phyloP scores from a whole-genome alignment of 2,888 invertebrate species.

The Anthoptus insignis region DNA sequence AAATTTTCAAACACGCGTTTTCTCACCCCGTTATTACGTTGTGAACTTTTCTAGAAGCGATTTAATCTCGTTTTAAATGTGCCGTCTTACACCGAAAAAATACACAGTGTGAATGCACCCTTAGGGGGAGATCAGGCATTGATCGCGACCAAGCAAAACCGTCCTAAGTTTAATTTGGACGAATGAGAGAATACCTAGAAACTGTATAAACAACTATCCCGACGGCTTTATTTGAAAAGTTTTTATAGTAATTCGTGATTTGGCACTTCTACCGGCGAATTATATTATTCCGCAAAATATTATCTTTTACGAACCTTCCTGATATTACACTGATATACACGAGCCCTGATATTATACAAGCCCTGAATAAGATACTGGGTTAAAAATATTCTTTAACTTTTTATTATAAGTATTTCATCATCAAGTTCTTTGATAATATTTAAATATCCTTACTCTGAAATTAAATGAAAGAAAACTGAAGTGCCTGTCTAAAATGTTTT shows the following conservation, averaged over 20 bases:
- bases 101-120: too few relatives aligned
- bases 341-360: too few relatives aligned
- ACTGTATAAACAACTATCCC: conserved; percentile 75
- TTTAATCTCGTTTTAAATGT: too few relatives aligned
- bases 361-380: neutral
- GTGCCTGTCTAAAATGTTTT: neutral
- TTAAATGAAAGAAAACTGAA: neutral
- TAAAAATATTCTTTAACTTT: neutral
- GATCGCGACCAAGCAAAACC: neutral
- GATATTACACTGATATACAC: neutral
- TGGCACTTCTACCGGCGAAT: neutral
- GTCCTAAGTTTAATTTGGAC: conserved; percentile 64
- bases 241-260: conserved; percentile 48
- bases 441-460: neutral
- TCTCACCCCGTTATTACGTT: too few relatives aligned
- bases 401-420: neutral
- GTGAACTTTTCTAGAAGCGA: too few relatives aligned
- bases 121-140: conserved; percentile 4
- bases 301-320: conserved; percentile 5
- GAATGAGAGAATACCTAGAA: conserved; percentile 60
- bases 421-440: neutral
- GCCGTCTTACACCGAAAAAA: too few relatives aligned
- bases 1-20: too few relatives aligned
- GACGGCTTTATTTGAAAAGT: conserved; percentile 81
- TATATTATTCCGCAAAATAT: conserved; percentile 3